Conservation (phyloP, 2,888 invertebrate species). For the Lordiphosa andalusiaca region DNA sequence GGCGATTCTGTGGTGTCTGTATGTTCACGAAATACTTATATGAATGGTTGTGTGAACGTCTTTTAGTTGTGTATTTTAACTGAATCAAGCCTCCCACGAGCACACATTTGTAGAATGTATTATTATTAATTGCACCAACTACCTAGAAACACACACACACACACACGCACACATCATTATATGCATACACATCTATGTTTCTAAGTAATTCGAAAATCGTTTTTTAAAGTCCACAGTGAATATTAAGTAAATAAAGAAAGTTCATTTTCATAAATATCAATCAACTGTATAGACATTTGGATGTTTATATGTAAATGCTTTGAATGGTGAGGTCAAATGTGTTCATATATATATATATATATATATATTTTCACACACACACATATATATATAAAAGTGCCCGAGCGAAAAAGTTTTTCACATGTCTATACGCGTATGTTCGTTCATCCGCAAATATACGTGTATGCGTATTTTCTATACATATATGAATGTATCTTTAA, state of each 20-base stretch:
- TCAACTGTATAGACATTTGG: constrained; percentile 18
- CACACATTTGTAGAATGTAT: constrained; percentile 10
- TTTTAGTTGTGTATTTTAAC: constrained; percentile 21
- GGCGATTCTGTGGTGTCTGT: constrained; percentile 24
- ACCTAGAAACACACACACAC: too few species aligned
- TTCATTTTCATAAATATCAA: constrained; percentile 10
- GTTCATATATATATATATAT: constrained; percentile 20
- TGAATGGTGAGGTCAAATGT: constrained; percentile 20
- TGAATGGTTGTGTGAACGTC: constrained; percentile 26
- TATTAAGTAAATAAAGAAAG: constrained; percentile 8
- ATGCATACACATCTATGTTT: too few species aligned
- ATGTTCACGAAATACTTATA: constrained; percentile 25
- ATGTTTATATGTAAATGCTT: constrained; percentile 18
- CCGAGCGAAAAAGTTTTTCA: constrained; percentile 12
- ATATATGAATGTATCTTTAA: constrained; percentile 20
- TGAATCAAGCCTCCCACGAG: constrained; percentile 19
- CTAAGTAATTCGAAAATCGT: neutral
- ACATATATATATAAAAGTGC: constrained; percentile 18
- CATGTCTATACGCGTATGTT: constrained; percentile 9
- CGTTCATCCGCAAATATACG: constrained; percentile 26
- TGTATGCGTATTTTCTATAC: constrained; percentile 29
- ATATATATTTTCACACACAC: constrained; percentile 19
- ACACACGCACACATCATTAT: too few species aligned
- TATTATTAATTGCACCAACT: constrained; percentile 2
- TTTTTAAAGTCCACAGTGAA: neutral